Base-by-base conservation (phyloP, 92 coral and sea anemone species). In the Virgularia gustaviana region DNA sequence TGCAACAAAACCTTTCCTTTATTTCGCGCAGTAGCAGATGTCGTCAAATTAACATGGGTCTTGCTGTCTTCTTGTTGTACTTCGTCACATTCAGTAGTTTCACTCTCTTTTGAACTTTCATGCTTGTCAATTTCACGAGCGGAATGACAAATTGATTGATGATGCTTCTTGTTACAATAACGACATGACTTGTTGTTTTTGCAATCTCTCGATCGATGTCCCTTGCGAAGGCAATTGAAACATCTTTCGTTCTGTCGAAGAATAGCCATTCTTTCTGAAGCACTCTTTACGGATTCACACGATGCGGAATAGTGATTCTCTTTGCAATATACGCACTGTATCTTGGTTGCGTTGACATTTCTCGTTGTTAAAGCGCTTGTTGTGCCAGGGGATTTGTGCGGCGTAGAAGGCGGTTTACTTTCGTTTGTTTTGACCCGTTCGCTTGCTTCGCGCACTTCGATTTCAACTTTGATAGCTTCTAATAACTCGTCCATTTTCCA, bases 1-100 rank as follows among this genome's bases (percentile, higher is more conserved):
- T 87, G 91, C 39, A 87, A 47, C 30, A 87, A 42, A 47, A 54
- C 64, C n/a, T n/a, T n/a, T n/a, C n/a, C n/a, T n/a, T n/a, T n/a
- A n/a, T n/a, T n/a, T n/a, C n/a, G n/a, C n/a, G n/a, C n/a, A n/a
- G n/a, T n/a, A n/a, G n/a, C n/a, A n/a, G n/a, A n/a, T n/a, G n/a
- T n/a, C n/a, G n/a, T n/a, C n/a, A n/a, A n/a, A n/a, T n/a, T n/a
- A n/a, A n/a, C n/a, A n/a, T n/a, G n/a, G n/a, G n/a, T n/a, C n/a
- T n/a, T n/a, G n/a, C n/a, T n/a, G n/a, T n/a, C n/a, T n/a, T n/a
- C n/a, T n/a, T n/a, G n/a, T n/a, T n/a, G n/a, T n/a, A n/a, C n/a
- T n/a, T n/a, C n/a, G n/a, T n/a, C n/a, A n/a, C n/a, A n/a, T n/a
- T n/a, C n/a, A n/a, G n/a, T n/a, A n/a, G n/a, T n/a, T n/a, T n/a